These are phyloP conservation scores for Bilobella aurantiaca DNA, from an alignment of 1,140 invertebrate genomes.

Conservation along the genomic window DNA sequence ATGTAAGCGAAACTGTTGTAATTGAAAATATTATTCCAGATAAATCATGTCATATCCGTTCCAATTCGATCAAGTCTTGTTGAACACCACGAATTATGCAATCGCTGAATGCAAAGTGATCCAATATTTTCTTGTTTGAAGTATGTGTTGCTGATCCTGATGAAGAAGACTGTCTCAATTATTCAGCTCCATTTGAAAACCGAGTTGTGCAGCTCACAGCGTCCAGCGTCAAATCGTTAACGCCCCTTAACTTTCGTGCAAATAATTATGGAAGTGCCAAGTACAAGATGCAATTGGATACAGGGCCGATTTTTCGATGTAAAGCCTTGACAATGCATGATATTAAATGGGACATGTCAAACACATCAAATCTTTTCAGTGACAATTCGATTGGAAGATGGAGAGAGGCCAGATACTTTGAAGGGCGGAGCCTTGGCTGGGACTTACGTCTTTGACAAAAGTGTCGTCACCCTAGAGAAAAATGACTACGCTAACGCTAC, in stretches of 20 bases:
- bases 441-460: not conserved
- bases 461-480: not conserved
- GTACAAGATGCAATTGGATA: not conserved
- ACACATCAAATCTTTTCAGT: not conserved
- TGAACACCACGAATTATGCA: too few relatives aligned
- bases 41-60: too few relatives aligned
- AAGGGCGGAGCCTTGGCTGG: not conserved
- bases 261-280: not conserved
- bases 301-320: not conserved
- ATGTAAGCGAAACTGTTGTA: too few relatives aligned
- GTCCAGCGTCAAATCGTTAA: not conserved
- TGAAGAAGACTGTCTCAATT: not conserved
- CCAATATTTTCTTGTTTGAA: too few relatives aligned
- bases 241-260: not conserved
- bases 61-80: too few relatives aligned
- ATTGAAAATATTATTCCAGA: too few relatives aligned
- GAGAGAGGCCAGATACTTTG: not conserved
- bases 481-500: not conserved
- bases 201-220: not conserved
- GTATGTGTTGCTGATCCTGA: too few relatives aligned
- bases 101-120: too few relatives aligned
- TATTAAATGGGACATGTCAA: not conserved
- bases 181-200: not conserved
- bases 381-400: not conserved
- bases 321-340: not conserved